Percentiles rank a stretch among this genome's conserved stretches.
phyloP scores from a whole-genome alignment of 2,888 invertebrate species.

The Deilephila porcellus region DNA sequence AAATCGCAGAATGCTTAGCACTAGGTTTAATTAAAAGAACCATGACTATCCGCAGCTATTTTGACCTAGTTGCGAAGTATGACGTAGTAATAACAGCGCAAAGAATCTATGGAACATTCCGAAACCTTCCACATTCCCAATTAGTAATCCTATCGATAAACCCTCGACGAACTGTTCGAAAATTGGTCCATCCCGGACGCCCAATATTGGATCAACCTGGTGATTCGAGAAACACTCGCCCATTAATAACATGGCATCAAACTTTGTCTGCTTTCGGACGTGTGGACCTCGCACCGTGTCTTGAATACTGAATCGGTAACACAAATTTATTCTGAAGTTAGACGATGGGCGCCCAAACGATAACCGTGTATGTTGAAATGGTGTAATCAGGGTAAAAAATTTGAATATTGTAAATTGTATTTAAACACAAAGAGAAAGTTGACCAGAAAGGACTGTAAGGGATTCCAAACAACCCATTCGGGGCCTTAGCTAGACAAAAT shows the following conservation, averaged over 20 bases:
- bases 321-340: too few relatives aligned
- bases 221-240: neutral
- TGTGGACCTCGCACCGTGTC: neutral
- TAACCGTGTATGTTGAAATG: too few relatives aligned
- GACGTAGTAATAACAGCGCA: neutral
- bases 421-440: too few relatives aligned
- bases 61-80: neutral
- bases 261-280: neutral
- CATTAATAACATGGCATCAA: slow-evolving; percentile 3
- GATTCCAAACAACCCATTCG: too few relatives aligned
- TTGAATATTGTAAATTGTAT: too few relatives aligned
- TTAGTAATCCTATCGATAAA: slow-evolving; percentile 1
- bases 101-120: neutral
- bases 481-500: too few relatives aligned
- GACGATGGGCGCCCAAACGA: too few relatives aligned
- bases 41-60: neutral
- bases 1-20: too few relatives aligned
- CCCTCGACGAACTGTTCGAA: neutral
- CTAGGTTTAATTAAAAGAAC: neutral
- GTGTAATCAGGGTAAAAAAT: too few relatives aligned
- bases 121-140: neutral
- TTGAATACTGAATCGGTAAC: slow-evolving; percentile 20
- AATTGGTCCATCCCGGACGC: neutral
- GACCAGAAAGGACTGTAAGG: too few relatives aligned
- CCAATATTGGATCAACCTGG: neutral